These are phyloP conservation scores for Mixornis gularis DNA, from an alignment of 2,113 vertebrate genomes.

Conservation along the genomic window DNA sequence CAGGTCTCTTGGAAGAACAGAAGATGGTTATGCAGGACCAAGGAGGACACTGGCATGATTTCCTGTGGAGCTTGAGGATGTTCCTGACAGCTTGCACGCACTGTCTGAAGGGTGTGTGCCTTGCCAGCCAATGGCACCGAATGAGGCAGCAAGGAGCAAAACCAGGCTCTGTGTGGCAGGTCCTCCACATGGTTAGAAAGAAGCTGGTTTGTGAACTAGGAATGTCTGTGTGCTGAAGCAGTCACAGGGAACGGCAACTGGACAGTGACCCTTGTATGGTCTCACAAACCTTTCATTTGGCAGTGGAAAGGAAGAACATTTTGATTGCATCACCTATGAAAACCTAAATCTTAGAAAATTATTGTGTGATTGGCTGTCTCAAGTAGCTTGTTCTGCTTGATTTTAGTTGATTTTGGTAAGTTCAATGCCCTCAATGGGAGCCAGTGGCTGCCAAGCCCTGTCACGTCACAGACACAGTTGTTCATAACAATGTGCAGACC, in stretches of 20 bases:
- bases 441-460: neutral
- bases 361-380: neutral
- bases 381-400: neutral
- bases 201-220: neutral
- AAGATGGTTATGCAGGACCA: constrained; percentile 31
- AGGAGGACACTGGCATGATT: constrained; percentile 23
- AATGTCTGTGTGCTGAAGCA: neutral
- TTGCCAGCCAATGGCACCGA: neutral
- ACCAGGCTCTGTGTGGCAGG: neutral
- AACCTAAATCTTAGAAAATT: neutral
- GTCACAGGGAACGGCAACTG: neutral
- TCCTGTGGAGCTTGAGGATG: neutral
- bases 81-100: neutral
- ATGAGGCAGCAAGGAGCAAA: neutral
- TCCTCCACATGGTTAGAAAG: neutral
- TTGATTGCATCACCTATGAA: neutral
- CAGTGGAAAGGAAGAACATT: neutral
- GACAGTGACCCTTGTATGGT: neutral
- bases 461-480: neutral
- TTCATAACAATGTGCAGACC: neutral
- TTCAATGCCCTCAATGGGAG: neutral
- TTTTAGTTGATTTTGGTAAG: neutral
- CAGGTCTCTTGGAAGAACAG: constrained; percentile 18
- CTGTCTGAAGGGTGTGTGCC: neutral
- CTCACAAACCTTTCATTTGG: neutral